These are phyloP conservation scores for Callinectes sapidus DNA, from an alignment of 2,888 invertebrate species.

Conservation along the genomic window DNA sequence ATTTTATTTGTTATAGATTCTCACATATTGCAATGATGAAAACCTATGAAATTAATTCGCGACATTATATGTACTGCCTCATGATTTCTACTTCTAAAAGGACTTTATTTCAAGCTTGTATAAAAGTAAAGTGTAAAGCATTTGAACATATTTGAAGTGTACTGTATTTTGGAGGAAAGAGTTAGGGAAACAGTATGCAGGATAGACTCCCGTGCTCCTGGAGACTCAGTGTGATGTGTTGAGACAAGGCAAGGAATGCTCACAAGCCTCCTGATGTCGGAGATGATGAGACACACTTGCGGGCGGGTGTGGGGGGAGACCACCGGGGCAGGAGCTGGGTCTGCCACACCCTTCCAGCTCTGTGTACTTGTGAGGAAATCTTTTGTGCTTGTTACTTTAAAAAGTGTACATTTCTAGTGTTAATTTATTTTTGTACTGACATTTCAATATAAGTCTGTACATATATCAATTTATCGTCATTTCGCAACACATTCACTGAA, in stretches of 20 bases:
- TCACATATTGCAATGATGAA: neutral
- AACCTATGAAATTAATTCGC: neutral
- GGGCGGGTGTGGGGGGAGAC: neutral
- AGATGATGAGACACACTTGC: neutral
- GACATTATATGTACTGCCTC: neutral
- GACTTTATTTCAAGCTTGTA: neutral
- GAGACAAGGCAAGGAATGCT: neutral
- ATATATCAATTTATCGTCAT: constrained; percentile 56
- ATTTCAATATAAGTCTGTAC: constrained; percentile 67
- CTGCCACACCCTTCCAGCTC: constrained; percentile 3
- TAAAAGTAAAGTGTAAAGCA: neutral
- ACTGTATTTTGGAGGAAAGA: neutral
- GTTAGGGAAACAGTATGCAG: neutral
- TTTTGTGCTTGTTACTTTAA: constrained; percentile 60
- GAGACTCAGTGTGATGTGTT: neutral
- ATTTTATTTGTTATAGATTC: neutral
- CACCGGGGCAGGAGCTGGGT: neutral
- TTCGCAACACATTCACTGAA: constrained; percentile 56
- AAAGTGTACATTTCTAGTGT: constrained; percentile 65
- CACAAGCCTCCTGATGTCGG: neutral
- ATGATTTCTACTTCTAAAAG: neutral
- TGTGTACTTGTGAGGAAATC: constrained; percentile 11
- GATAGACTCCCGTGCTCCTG: neutral
- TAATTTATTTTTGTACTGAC: constrained; percentile 70
- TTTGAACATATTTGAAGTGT: neutral